A percentile compares a stretch with the other conserved stretches of the same genome.
phyloP scores from a whole-genome alignment of 1,140 invertebrate species.

The Cydia fagiglandana region DNA sequence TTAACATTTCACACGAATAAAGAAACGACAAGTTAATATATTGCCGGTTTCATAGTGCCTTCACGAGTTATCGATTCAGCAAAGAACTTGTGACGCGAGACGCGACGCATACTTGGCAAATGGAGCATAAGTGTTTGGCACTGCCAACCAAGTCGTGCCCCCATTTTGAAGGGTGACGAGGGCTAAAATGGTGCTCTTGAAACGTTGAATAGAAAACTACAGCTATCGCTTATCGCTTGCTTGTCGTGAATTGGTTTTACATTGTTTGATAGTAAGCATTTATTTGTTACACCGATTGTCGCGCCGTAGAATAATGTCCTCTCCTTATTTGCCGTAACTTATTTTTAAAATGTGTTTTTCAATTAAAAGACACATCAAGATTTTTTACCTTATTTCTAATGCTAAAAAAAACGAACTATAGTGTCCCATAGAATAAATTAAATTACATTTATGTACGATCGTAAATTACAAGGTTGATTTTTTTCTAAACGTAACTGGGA shows the following conservation, averaged over 20 bases:
- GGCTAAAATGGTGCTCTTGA: slow-evolving; percentile 41
- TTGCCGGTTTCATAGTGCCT: neutral
- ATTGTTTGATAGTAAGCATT: neutral
- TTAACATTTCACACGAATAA: slow-evolving; percentile 8
- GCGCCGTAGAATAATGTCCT: too few relatives aligned
- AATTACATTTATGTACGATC: too few relatives aligned
- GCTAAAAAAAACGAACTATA: too few relatives aligned
- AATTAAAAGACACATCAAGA: too few relatives aligned
- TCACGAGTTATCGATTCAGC: slow-evolving; percentile 1
- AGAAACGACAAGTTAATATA: slow-evolving; percentile 3
- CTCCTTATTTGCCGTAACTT: too few relatives aligned
- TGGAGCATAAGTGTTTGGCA: slow-evolving; percentile 45
- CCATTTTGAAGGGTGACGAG: slow-evolving; percentile 42
- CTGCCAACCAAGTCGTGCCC: slow-evolving; percentile 47
- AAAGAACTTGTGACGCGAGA: slow-evolving; percentile 13
- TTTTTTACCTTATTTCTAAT: too few relatives aligned
- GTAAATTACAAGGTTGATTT: neutral
- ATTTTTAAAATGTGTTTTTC: too few relatives aligned
- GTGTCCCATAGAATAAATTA: too few relatives aligned
- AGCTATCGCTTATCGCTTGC: neutral
- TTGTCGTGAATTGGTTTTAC: too few relatives aligned
- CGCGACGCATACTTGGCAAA: slow-evolving; percentile 48
- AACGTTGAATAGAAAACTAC: neutral
- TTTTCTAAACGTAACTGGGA: neutral
- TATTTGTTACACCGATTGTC: neutral